Evolutionary conservation across 2,888 invertebrate species (phyloP), one percentile per base, ranked within the genome.

Genomic region (Odontocerum albicorne): DNA sequence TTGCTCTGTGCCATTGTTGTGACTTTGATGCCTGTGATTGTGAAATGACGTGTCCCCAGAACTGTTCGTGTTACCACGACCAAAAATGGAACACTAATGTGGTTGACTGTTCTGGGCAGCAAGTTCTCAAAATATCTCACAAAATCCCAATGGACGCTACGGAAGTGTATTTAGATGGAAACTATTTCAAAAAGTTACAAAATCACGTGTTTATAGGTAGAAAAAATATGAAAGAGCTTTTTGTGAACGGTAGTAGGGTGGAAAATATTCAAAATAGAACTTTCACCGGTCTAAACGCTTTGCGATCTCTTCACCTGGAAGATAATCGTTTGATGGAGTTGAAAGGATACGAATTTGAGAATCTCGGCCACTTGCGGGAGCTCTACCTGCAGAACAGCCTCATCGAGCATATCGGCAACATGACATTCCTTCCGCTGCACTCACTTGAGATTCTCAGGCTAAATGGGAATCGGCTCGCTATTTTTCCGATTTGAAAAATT

Each of bases 1-100:
- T 95, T 72, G 90, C 94, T 33, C 82, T 92, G 45, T 96, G 96
- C 73, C 92, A 93, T 70, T 96, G 96, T 74, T 96, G 96, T 74
- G 95, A 95, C 70, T 96, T 92, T 70, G 94, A 94, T 69, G 92
- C 92, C 59, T 96, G 96, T 73, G 96, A 96, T 73, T 96, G 96
- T 75, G 93, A 96, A 77, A 93, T 95, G 90, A 93, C 91, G 61
- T 96, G 96, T 68, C 96, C 96, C 22, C 84, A 86, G 65, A 92
- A 92, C 67, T 96, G 96, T 77, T 88, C 90, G 64, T 96, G 96
- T 72, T 96, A 92, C 75, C 93, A 94, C 72, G 96, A 96, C 69
- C 90, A 92, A 70, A 86, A 90, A 61, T 96, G 95, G 92, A 88
- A 88, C 64, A 92, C 92, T 47, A 94, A 93, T 72, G 90, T 93